These are phyloP conservation scores for Sminthopsis crassicaudata DNA, from an alignment of 2,113 vertebrate genomes.

Conservation along the genomic window DNA sequence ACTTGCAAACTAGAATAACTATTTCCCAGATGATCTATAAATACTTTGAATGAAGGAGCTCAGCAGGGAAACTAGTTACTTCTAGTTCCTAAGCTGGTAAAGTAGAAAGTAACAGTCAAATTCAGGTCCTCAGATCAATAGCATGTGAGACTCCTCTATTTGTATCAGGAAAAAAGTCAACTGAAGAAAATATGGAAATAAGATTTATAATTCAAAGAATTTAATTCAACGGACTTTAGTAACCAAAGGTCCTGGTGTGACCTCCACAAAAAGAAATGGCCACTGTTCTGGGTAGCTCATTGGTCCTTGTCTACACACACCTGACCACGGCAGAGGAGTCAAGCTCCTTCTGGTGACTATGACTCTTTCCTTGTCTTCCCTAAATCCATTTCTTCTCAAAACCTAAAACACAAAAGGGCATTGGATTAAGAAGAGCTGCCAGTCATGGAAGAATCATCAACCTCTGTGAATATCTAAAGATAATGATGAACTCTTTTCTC, in stretches of 20 bases:
- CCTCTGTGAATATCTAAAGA: background rate
- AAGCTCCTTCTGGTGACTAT: background rate
- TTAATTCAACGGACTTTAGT: background rate
- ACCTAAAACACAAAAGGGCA: background rate
- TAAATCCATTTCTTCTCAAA: background rate
- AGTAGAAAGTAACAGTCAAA: background rate
- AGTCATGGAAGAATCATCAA: background rate
- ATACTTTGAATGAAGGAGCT: background rate
- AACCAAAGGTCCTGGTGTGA: background rate
- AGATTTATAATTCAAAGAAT: background rate
- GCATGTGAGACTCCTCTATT: background rate
- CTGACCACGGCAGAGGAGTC: background rate
- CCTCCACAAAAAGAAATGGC: background rate
- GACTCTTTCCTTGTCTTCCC: background rate
- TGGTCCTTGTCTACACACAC: background rate
- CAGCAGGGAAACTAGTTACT: background rate
- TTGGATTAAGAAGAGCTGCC: background rate
- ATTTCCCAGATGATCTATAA: background rate
- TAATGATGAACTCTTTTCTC: background rate
- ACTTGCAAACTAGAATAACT: too few relatives aligned
- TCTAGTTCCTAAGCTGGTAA: background rate
- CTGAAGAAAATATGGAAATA: background rate
- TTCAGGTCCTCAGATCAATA: background rate
- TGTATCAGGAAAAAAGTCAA: background rate
- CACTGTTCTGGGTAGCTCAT: background rate